Evolutionary conservation across 2,797 vertebrate genomes (phyloP).

Genomic region (Mormyrops attenuatus): DNA sequence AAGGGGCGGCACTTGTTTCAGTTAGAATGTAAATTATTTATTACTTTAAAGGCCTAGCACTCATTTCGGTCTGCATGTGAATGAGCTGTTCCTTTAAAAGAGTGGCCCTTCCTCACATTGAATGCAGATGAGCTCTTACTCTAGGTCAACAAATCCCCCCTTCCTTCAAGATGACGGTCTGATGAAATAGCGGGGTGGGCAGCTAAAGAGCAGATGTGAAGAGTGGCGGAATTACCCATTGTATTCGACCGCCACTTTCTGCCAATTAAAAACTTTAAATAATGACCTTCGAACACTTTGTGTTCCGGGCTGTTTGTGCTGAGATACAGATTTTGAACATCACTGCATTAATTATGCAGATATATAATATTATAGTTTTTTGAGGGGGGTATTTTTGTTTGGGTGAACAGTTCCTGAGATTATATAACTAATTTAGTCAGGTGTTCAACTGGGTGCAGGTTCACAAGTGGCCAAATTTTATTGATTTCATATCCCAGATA

Average conservation of each 20-base stretch:
- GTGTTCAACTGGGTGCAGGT: neutral
- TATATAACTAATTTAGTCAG: neutral
- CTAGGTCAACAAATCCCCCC: neutral
- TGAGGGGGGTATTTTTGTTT: neutral
- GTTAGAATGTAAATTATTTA: constrained; percentile 2
- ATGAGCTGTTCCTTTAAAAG: neutral
- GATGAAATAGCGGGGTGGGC: neutral
- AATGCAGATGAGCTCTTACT: neutral
- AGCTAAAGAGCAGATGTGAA: neutral
- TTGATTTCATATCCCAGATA: neutral
- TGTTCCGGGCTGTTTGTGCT: constrained; percentile 24
- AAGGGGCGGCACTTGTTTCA: neutral
- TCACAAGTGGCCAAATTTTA: neutral
- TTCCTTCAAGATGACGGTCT: neutral
- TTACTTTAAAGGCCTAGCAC: neutral
- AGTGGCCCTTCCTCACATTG: neutral
- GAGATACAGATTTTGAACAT: constrained; percentile 20
- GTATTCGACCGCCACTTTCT: constrained; percentile 18
- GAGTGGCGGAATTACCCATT: neutral
- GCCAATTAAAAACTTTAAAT: constrained; percentile 36
- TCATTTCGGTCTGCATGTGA: neutral
- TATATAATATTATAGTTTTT: constrained; percentile 1
- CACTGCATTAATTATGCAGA: constrained; percentile 12
- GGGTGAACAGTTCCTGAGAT: neutral
- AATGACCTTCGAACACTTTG: constrained; percentile 30